A percentile compares a stretch with the other conserved stretches of the same genome.
Conservation (phyloP, 2,113 vertebrate genomes). For the Siphamia tubifer region DNA sequence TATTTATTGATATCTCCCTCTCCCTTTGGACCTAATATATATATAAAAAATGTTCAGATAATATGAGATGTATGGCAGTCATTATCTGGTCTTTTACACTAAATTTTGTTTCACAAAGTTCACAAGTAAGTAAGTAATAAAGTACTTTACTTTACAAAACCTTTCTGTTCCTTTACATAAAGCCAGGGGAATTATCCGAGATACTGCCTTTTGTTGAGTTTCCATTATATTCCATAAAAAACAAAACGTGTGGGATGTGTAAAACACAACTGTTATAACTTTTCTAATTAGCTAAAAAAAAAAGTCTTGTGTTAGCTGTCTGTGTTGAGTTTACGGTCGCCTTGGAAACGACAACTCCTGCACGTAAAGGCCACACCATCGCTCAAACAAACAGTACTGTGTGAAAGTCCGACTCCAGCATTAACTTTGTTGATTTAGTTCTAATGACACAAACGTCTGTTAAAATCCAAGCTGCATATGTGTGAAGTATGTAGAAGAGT, state of each 20-base stretch:
- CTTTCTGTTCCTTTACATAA: slow-evolving; percentile 76
- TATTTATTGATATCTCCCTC: no score
- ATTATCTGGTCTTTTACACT: no score
- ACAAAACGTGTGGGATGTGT: neutral
- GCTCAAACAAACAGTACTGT: neutral
- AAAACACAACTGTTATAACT: neutral
- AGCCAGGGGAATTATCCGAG: slow-evolving; percentile 68
- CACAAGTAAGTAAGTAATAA: no score
- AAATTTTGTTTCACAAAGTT: no score
- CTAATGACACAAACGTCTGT: no score
- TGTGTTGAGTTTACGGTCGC: slow-evolving; percentile 18
- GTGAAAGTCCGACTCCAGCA: no score
- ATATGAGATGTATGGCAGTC: no score
- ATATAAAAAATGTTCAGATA: no score
- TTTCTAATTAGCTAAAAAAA: neutral
- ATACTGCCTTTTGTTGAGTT: neutral
- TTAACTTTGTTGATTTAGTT: no score
- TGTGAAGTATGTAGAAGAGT: no score
- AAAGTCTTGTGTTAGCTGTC: neutral
- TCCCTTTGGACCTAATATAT: no score
- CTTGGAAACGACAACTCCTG: slow-evolving; percentile 35
- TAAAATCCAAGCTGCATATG: no score
- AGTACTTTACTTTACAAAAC: slow-evolving; percentile 83
- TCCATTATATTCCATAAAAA: slow-evolving; percentile 9
- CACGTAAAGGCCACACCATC: neutral